phyloP scores from a whole-genome alignment of 92 coral and sea anemone species.

The Anthopleura xanthogrammica region DNA sequence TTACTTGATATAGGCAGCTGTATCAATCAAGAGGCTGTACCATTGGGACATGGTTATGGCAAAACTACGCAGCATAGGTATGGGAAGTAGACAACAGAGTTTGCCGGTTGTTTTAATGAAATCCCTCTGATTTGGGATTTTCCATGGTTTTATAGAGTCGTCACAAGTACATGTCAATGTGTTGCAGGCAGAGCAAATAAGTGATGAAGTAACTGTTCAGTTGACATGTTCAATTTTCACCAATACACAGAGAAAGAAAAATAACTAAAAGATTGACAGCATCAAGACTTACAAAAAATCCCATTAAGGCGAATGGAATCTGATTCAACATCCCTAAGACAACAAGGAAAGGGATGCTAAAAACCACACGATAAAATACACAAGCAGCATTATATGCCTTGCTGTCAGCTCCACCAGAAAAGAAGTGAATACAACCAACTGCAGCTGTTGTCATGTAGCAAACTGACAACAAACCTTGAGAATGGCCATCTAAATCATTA shows the following conservation, averaged over 20 bases:
- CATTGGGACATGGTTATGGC: too few relatives aligned
- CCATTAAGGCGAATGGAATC: slow-evolving; percentile 15
- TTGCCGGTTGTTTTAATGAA: too few relatives aligned
- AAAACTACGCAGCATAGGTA: too few relatives aligned
- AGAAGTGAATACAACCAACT: slow-evolving; percentile 11
- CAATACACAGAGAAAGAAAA: background rate
- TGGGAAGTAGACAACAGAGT: too few relatives aligned
- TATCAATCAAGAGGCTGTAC: too few relatives aligned
- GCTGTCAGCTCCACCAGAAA: slow-evolving; percentile 29
- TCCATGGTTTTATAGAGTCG: too few relatives aligned
- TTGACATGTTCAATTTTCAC: background rate
- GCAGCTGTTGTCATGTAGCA: background rate
- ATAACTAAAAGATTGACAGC: background rate
- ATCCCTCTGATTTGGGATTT: too few relatives aligned
- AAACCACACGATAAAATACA: slow-evolving; percentile 7
- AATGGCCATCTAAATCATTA: slow-evolving; percentile 7
- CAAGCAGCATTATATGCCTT: slow-evolving; percentile 18
- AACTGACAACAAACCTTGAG: slow-evolving; percentile 10
- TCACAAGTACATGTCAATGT: too few relatives aligned
- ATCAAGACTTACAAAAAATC: slow-evolving; percentile 11
- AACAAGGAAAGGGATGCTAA: slow-evolving; percentile 7
- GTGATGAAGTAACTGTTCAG: background rate
- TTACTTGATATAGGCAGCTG: too few relatives aligned
- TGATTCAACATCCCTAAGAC: background rate
- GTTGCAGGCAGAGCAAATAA: too few relatives aligned